Base-by-base conservation (phyloP, 2,888 invertebrate species). In the Sarcophaga rosellei region DNA sequence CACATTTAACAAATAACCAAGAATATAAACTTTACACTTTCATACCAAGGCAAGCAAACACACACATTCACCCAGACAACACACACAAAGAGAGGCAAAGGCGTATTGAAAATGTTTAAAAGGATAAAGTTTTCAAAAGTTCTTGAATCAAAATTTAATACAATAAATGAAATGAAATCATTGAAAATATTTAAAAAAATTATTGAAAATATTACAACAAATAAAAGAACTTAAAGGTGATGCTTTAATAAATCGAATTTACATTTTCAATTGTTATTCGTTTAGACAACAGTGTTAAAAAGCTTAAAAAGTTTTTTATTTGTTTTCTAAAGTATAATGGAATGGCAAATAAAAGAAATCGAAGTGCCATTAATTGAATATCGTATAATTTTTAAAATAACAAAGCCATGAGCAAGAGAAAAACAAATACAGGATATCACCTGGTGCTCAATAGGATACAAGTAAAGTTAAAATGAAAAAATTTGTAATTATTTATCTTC, bases 401-500 rank as follows among this genome's bases (percentile, higher is more conserved):
- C 44, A 57, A 75, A 79, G 59, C 59, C 70, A 11, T 44, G 21
- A 74, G 47, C 8, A 53, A 45, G 20, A 66, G 25, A 35, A 35
- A 35, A 35, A 3, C 5, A 35, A 4, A 0, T 35, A 23, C 47
- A 53, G 3, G 61, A 47, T 53, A 80, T 15, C 15, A 69, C 59
- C 10, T 69, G 53, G 47, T 47, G 35, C 73, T 62, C 45, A 62
- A 75, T 70, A 6, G 15, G 65, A 57, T 6, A 75, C 65, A 72
- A 59, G 21, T 8, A 20, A 57, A 2, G 5, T 17, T n/a, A 20
- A 25, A 15, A 74, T 61, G 21, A 70, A 20, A 68, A 47, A 57
- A 63, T 68, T 73, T 83, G 45, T 59, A 86, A 84, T 81, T 86
- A 81, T 79, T 86, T 84, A 81, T 81, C 77, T 81, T 75, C 80